Conservation (phyloP, 2,113 vertebrate species). For the Natator depressus region DNA sequence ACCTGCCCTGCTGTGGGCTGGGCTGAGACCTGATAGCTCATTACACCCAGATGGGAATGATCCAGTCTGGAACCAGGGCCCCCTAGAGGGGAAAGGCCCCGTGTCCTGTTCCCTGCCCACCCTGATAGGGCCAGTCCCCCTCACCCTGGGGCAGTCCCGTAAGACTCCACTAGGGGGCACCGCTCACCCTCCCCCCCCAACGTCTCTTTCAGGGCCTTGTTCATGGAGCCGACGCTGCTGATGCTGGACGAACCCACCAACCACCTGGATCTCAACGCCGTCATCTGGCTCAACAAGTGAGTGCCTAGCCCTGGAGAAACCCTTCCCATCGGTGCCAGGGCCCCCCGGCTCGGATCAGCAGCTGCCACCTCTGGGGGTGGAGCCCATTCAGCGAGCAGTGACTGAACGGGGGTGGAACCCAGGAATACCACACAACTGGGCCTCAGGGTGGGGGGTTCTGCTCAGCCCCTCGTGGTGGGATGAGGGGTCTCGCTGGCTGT, state of each 20-base stretch:
- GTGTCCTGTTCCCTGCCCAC: background rate
- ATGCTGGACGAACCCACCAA: constrained; percentile 97
- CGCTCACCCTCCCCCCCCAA: background rate
- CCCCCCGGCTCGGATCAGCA: background rate
- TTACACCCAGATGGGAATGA: background rate
- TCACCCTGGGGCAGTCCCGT: too few species aligned
- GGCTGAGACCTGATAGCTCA: background rate
- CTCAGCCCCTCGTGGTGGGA: too few species aligned
- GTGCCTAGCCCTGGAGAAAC: background rate
- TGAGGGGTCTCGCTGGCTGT: too few species aligned
- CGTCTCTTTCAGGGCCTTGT: constrained; percentile 83
- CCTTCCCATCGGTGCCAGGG: fast-evolving
- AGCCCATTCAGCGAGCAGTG: background rate
- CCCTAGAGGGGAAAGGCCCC: background rate
- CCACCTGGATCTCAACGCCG: constrained; percentile 93
- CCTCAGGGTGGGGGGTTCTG: too few species aligned
- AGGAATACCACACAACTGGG: too few species aligned
- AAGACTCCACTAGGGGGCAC: background rate
- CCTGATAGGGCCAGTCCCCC: background rate
- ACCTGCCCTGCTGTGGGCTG: too few species aligned
- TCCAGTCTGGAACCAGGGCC: background rate
- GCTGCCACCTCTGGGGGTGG: background rate
- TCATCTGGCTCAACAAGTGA: constrained; percentile 98
- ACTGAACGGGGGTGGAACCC: too few species aligned
- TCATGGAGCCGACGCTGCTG: constrained; percentile 93